phyloP scores from a whole-genome alignment of 2,888 invertebrate species.

The Sisyra nigra region DNA sequence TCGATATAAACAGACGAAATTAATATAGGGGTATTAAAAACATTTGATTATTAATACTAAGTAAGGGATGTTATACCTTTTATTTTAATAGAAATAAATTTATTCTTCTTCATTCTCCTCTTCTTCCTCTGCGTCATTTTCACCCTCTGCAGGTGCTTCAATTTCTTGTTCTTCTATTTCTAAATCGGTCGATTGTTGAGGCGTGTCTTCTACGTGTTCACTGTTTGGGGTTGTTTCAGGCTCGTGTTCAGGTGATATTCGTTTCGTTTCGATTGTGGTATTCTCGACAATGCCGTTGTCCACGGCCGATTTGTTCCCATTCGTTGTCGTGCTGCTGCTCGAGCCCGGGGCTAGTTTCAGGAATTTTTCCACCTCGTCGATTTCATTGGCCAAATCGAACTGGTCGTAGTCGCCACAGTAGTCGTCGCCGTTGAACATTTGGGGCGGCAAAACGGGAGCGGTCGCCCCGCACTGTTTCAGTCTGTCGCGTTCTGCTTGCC shows the following conservation, averaged over 20 bases:
- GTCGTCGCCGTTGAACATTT: slow-evolving; percentile 81
- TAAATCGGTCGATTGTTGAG: slow-evolving; percentile 5
- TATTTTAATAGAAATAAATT: slow-evolving; percentile 3
- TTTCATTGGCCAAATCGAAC: slow-evolving; percentile 83
- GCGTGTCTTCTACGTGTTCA: slow-evolving; percentile 13
- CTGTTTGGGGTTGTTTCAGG: slow-evolving; percentile 10
- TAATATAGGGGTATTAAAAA: no score
- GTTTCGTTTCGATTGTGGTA: slow-evolving; percentile 12
- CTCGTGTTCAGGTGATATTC: slow-evolving; percentile 13
- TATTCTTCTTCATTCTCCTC: slow-evolving; percentile 15
- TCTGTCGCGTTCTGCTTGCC: slow-evolving; percentile 73
- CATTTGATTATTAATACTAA: no score
- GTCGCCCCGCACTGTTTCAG: slow-evolving; percentile 75
- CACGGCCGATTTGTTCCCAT: slow-evolving; percentile 22
- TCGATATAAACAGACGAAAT: no score
- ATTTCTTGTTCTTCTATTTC: slow-evolving; percentile 12
- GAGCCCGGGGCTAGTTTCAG: slow-evolving; percentile 53
- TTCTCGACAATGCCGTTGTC: slow-evolving; percentile 21
- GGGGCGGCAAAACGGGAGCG: slow-evolving; percentile 71
- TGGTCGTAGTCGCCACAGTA: slow-evolving; percentile 93
- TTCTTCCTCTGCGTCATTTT: slow-evolving; percentile 13
- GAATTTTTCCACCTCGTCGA: slow-evolving; percentile 77
- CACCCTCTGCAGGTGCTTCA: slow-evolving; percentile 11
- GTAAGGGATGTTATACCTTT: no score
- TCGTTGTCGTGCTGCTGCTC: slow-evolving; percentile 22